These are phyloP conservation scores for Aphelocoma californica DNA, from an alignment of 2,797 vertebrate species.

Conservation along the genomic window DNA sequence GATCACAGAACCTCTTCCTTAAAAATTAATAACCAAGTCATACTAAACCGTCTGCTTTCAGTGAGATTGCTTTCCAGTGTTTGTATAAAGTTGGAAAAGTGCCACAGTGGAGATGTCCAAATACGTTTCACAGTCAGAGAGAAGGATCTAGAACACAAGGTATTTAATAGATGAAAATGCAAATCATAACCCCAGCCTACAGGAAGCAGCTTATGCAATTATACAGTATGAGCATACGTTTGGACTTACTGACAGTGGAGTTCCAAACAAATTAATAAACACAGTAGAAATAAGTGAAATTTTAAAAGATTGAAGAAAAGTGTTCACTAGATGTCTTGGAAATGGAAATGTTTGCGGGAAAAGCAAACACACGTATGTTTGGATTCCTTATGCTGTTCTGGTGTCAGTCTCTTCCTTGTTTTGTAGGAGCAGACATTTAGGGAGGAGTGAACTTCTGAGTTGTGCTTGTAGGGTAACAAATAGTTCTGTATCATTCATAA, in stretches of 20 bases:
- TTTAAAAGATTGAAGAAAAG: neutral
- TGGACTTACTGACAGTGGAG: neutral
- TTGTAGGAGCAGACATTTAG: neutral
- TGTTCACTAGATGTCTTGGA: neutral
- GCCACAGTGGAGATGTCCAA: neutral
- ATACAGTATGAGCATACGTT: neutral
- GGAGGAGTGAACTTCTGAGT: neutral
- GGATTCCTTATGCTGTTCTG: neutral
- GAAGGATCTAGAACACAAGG: neutral
- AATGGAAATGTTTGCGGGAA: neutral
- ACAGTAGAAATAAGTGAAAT: neutral
- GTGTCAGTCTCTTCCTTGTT: neutral
- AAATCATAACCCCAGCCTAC: neutral
- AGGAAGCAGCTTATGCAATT: neutral
- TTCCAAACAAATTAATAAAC: neutral
- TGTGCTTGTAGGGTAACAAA: neutral
- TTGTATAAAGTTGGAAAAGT: constrained; percentile 6
- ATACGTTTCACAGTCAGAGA: neutral
- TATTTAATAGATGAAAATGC: neutral
- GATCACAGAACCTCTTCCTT: neutral
- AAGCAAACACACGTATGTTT: neutral
- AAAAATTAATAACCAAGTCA: constrained; percentile 3
- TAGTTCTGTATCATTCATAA: neutral
- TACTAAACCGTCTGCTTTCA: neutral
- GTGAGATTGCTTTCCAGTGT: neutral